These are phyloP conservation scores for Cheilosia variabilis DNA, from an alignment of 2,888 invertebrate species.

Conservation along the genomic window DNA sequence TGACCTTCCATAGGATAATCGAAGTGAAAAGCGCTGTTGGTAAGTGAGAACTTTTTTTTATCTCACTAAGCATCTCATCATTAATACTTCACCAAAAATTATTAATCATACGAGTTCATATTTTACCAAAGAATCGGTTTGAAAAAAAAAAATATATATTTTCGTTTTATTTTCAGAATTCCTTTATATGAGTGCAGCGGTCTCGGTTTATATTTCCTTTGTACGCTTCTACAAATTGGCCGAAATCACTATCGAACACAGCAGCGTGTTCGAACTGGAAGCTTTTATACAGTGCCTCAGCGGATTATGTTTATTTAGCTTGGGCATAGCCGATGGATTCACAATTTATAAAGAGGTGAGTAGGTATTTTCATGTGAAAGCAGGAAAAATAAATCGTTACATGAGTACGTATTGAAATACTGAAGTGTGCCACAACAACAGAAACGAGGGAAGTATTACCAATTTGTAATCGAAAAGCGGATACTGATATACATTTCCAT, in stretches of 20 bases:
- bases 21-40: conserved; percentile 81
- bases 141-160: neutral
- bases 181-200: conserved; percentile 79
- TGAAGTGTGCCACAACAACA: conserved; percentile 16
- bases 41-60: conserved; percentile 74
- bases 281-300: conserved; percentile 77
- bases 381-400: no score
- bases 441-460: conserved; percentile 45
- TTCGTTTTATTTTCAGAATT: conserved; percentile 78
- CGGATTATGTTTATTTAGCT: conserved; percentile 76
- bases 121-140: neutral
- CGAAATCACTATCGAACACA: conserved; percentile 79
- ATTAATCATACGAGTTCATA: neutral
- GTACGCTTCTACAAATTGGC: conserved; percentile 80
- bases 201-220: conserved; percentile 78
- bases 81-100: neutral
- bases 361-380: conserved; percentile 66
- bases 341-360: conserved; percentile 82
- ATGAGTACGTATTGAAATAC: neutral
- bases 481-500: conserved; percentile 54
- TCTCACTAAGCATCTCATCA: no score
- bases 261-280: conserved; percentile 79
- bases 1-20: conserved; percentile 81
- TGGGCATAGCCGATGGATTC: conserved; percentile 80
- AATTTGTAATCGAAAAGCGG: conserved; percentile 36